phyloP scores from a whole-genome alignment of 2,888 invertebrate species.

The Sericinus montela region DNA sequence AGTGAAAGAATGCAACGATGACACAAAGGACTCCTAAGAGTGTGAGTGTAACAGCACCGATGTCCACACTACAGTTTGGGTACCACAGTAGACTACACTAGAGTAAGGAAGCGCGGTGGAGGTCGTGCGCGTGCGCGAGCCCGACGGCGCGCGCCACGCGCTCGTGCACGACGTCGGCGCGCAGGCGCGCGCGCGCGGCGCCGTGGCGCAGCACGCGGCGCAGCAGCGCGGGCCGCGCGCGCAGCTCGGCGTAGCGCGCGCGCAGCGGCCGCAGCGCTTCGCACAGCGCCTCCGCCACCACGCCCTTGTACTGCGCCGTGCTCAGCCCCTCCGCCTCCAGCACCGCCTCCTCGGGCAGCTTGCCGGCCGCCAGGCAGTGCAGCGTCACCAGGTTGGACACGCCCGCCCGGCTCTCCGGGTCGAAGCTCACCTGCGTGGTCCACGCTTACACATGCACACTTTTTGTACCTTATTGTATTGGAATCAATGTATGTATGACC shows the following conservation, averaged over 20 bases:
- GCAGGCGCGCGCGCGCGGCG: slow-evolving; percentile 79
- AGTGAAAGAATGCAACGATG: no score
- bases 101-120: no score
- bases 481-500: no score
- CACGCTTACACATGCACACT: no score
- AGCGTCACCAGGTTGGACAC: slow-evolving; percentile 93
- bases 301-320: slow-evolving; percentile 83
- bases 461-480: no score
- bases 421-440: slow-evolving; percentile 83
- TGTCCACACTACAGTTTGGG: no score
- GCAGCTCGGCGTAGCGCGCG: slow-evolving; percentile 43
- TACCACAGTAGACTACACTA: no score
- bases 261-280: slow-evolving; percentile 37
- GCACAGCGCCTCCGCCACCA: slow-evolving; percentile 42
- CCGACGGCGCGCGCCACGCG: slow-evolving; percentile 83
- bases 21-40: no score
- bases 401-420: slow-evolving; percentile 88
- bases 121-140: slow-evolving; percentile 31
- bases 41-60: no score
- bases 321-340: slow-evolving; percentile 81
- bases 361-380: slow-evolving; percentile 86
- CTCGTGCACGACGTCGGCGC: slow-evolving; percentile 81
- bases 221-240: slow-evolving; percentile 78
- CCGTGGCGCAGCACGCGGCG: slow-evolving; percentile 80
- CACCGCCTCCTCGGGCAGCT: slow-evolving; percentile 83